Base-by-base conservation (phyloP, 2,888 invertebrate genomes). In the Diaphora mendica region DNA sequence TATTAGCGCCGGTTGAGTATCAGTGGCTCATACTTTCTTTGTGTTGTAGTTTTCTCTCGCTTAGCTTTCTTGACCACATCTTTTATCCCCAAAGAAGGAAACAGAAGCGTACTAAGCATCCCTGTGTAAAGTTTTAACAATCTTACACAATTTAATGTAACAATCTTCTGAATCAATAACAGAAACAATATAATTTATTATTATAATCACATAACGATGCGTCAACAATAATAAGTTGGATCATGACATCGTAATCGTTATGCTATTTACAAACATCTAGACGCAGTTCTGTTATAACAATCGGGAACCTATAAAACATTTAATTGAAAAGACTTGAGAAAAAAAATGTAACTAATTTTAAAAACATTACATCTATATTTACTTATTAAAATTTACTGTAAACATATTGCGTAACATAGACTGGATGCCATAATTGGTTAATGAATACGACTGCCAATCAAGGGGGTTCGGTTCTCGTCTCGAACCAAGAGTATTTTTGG, bases 191-290 rank as follows among this genome's bases (percentile, higher is more conserved):
- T 17, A 17, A 48, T 20, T 48, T 17, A 11, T 30, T 39, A 8
- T 67, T 7, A 65, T 39, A 8, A 30, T 30, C 30, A 44, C 17
- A 17, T 48, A 48, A 67, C 26, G 23, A 48, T 67, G 67, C 48
- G 67, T 67, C 67, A 67, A 30, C 23, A 23, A 67, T 30, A 44
- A 48, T 20, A 30, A 67, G 30, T 67, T 67, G 30, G 20, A 67
- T 67, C 44, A 67, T 48, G 3, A 30, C 1, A 48, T 20, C 44
- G 30, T 48, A 67, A 67, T 20, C 44, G 30, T 48, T 48, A 48
- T 67, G 44, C 11, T 67, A 11, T 67, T 67, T 67, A 2, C 44
- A 68, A 68, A 68, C 39, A 70, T 62, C 39, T n/a, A 67, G 3
- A 39, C 9, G 23, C 9, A 44, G 4, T 30, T 26, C 11, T 2